Conservation (phyloP, 1,140 invertebrate genomes). For the Trachymyrmex cornetzi region DNA sequence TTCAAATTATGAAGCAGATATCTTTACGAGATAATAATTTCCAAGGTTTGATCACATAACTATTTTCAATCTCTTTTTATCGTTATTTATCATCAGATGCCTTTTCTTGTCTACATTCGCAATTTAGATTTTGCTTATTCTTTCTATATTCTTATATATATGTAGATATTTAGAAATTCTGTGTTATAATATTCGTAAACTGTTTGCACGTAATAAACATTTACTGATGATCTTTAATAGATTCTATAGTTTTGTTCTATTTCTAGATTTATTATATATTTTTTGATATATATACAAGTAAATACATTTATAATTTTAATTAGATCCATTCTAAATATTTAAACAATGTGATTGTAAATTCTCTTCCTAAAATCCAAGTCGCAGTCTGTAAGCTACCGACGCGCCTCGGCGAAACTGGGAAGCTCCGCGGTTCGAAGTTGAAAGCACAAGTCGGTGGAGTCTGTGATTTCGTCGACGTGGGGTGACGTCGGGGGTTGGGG, state of each 20-base stretch:
- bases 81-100: neutral
- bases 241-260: neutral
- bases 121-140: neutral
- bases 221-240: neutral
- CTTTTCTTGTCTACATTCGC: neutral
- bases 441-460: conserved; percentile 44
- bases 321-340: neutral
- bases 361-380: neutral
- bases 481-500: conserved; percentile 66
- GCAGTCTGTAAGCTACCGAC: conserved; percentile 81
- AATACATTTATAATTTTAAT: neutral
- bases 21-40: conserved; percentile 11
- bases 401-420: conserved; percentile 77
- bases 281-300: neutral
- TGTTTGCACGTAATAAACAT: neutral
- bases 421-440: conserved; percentile 67
- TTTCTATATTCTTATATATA: neutral
- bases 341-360: conserved; percentile 3
- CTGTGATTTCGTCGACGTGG: conserved; percentile 61
- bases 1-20: neutral
- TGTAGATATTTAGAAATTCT: neutral
- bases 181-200: neutral
- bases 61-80: neutral
- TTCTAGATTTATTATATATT: neutral
- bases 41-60: neutral